Percentiles rank a stretch among this genome's conserved stretches.
These are phyloP conservation scores for Cryptomyrus ogoouensis DNA, from an alignment of 2,113 vertebrate genomes.

Conservation along the genomic window DNA sequence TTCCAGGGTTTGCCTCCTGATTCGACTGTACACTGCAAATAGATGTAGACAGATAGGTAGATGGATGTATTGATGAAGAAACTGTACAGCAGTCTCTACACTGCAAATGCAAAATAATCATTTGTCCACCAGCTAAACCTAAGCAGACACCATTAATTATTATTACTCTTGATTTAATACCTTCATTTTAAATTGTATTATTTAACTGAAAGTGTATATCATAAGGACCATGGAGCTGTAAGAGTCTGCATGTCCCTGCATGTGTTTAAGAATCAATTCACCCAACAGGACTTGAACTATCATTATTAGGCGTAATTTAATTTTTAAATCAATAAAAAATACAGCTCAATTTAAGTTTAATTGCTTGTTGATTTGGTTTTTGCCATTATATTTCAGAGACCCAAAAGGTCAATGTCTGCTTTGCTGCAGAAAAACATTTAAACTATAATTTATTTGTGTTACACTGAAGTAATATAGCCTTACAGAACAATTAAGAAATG, in stretches of 20 bases:
- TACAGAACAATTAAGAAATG: not conserved
- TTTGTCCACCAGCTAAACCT: not conserved
- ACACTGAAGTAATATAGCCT: not conserved
- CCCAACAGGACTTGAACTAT: not conserved
- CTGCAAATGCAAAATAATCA: not conserved
- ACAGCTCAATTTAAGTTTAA: not conserved
- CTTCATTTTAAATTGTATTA: not conserved
- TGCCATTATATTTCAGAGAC: not conserved
- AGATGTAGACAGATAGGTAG: too few relatives aligned
- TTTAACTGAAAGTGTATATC: not conserved
- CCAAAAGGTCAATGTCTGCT: not conserved
- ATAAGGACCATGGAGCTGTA: not conserved
- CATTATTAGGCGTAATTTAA: not conserved
- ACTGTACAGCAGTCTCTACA: not conserved
- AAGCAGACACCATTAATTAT: not conserved
- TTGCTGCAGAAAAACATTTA: not conserved
- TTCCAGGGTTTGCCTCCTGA: not conserved
- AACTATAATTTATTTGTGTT: not conserved
- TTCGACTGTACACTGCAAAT: not conserved
- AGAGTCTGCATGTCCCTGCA: not conserved
- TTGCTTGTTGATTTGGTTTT: not conserved
- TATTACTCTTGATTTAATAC: not conserved
- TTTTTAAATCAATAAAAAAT: not conserved
- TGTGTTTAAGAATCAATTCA: not conserved
- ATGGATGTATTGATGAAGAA: not conserved